phyloP scores from a whole-genome alignment of 2,888 invertebrate genomes.

The Strigamia transsilvanica region DNA sequence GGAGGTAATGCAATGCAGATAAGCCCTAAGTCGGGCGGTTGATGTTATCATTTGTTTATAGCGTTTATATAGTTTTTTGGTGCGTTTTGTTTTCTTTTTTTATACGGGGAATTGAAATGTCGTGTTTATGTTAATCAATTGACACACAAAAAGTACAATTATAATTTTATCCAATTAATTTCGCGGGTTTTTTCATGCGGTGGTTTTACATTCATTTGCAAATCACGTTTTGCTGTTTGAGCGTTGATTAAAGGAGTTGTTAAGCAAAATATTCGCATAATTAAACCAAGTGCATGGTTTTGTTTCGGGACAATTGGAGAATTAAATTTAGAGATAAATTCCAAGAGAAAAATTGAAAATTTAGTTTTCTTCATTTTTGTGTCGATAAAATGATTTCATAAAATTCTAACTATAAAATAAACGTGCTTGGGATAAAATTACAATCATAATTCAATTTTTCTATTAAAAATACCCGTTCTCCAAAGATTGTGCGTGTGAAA shows the following conservation, averaged over 20 bases:
- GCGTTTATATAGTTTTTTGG: neutral
- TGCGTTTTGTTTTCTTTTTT: neutral
- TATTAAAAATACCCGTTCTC: constrained; percentile 4
- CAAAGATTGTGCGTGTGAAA: neutral
- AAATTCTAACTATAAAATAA: neutral
- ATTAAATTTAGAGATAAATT: no score
- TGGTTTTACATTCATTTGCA: neutral
- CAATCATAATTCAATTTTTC: constrained; percentile 18
- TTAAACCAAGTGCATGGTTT: no score
- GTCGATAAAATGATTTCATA: neutral
- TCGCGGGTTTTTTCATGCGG: neutral
- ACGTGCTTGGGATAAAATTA: constrained; percentile 7
- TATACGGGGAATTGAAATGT: neutral
- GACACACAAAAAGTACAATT: neutral
- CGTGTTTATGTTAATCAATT: neutral
- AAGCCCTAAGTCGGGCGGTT: neutral
- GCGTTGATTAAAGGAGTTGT: neutral
- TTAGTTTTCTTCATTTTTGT: no score
- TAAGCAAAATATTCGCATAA: no score
- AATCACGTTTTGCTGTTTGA: neutral
- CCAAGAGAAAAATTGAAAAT: no score
- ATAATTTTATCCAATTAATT: constrained; percentile 25
- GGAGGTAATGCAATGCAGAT: neutral
- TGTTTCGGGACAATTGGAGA: no score
- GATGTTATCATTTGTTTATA: constrained; percentile 46